phyloP scores from a whole-genome alignment of 37 sponge, comb jelly and placozoan genomes.

The Oopsacas minuta region DNA sequence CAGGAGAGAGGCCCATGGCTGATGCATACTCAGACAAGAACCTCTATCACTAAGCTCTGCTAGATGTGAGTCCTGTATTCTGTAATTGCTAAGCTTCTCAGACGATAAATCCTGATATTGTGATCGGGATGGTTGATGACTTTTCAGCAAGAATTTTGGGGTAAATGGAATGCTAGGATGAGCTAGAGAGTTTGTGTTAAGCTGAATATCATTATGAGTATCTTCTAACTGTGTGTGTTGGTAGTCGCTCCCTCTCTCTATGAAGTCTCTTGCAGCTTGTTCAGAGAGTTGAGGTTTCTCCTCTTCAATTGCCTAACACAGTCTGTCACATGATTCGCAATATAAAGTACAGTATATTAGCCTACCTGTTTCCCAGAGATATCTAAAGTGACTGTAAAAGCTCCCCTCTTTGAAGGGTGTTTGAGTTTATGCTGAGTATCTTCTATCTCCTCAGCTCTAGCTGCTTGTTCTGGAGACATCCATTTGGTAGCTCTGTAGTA shows the following conservation, averaged over 20 bases:
- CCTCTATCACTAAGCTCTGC: slow-evolving; percentile 26
- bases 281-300: neutral
- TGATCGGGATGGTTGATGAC: neutral
- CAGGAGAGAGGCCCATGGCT: slow-evolving; percentile 93
- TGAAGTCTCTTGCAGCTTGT: neutral
- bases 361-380: slow-evolving; percentile 62
- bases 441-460: slow-evolving; percentile 39
- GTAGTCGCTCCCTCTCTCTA: neutral
- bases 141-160: neutral
- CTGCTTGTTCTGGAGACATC: slow-evolving; percentile 49
- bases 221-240: neutral
- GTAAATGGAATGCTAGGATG: neutral
- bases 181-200: neutral
- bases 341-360: no score
- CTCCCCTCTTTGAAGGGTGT: neutral
- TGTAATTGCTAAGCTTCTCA: neutral
- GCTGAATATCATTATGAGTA: neutral
- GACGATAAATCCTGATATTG: neutral
- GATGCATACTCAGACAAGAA: slow-evolving; percentile 93
- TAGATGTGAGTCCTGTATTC: neutral
- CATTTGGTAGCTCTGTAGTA: slow-evolving; percentile 68
- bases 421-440: slow-evolving; percentile 41
- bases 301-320: neutral
- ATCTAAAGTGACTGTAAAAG: slow-evolving; percentile 55
- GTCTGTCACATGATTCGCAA: no score